Conservation (phyloP, 2,113 vertebrate genomes). For the Leucopsar rothschildi region DNA sequence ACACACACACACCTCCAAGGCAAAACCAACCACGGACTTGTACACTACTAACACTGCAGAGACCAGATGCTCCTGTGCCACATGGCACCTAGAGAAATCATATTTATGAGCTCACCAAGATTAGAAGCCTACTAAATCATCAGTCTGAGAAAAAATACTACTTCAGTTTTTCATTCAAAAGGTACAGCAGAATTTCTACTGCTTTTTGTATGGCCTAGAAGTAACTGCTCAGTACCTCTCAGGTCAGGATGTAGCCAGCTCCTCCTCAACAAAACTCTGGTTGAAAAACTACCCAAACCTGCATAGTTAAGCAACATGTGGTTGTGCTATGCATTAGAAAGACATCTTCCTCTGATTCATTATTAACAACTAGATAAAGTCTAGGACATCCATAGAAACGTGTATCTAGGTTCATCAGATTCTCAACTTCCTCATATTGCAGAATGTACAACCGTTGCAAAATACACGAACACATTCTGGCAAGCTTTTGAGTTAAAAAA, state of each 20-base stretch:
- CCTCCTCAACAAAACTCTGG: background rate
- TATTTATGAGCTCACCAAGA: background rate
- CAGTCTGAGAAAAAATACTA: background rate
- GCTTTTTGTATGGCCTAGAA: background rate
- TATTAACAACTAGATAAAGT: background rate
- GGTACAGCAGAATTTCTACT: background rate
- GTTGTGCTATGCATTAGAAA: background rate
- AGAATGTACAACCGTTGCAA: background rate
- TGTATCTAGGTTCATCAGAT: background rate
- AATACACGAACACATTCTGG: background rate
- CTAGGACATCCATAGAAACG: background rate
- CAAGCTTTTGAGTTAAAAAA: background rate
- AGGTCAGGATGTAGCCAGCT: background rate
- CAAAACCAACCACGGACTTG: rapidly evolving
- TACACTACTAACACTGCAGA: background rate
- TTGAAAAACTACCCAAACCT: background rate
- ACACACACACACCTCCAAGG: background rate
- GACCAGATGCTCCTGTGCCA: background rate
- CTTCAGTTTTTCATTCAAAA: background rate
- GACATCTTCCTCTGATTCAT: background rate
- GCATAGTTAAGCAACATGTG: background rate
- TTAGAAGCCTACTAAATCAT: background rate
- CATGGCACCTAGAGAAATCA: background rate
- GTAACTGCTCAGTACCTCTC: background rate
- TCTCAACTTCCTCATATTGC: background rate